Evolutionary conservation across 2,113 vertebrate species (phyloP), one percentile per base, ranked within the genome.

Genomic region (Leptosomus discolor): DNA sequence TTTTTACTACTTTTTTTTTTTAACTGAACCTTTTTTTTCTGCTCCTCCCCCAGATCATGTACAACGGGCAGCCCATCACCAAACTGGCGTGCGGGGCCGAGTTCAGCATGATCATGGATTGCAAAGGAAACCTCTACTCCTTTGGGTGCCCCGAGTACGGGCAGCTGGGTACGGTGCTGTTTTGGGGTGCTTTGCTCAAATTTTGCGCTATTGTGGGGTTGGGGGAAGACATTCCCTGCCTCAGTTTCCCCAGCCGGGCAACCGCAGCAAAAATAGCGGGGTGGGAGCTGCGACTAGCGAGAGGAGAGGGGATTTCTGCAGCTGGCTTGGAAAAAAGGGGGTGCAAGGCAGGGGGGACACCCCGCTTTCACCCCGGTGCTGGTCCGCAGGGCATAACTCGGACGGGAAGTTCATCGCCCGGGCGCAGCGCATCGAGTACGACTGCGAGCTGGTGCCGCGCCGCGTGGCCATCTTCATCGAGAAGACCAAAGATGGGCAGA

Each of bases 61-160:
- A 99, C 98, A 99, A 99, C 1, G 99, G 99, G 64, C 99, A 99
- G 97, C 99, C 99, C 4, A 98, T 99, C 94, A 99, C 99, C 96
- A 99, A 99, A 84, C 98, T 99, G 97, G 98, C 99, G 4, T 99
- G 99, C 19, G 99, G 99, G 18, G 99, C 99, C 0, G 99, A 99
- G 60, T 99, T 99, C 98, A 99, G 99, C 94, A 99, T 99, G 99
- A 98, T 99, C 91, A 99, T 99, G 98, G 99, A 99, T 97, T 99
- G 99, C 97, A 99, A 99, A 97, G 99, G 99, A 45, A 99, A 99
- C 98, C 98, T 99, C 37, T 99, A 99, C 81, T 99, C 99, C 54
- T 99, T 99, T 4, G 99, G 99, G 65, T 99, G 99, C 95, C 99
- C 99, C 0, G 99, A 99, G 75, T 99, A 99, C 1, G 99, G 99